Base-by-base conservation (phyloP, 2,113 vertebrate genomes). In the Ardeotis arabs region DNA sequence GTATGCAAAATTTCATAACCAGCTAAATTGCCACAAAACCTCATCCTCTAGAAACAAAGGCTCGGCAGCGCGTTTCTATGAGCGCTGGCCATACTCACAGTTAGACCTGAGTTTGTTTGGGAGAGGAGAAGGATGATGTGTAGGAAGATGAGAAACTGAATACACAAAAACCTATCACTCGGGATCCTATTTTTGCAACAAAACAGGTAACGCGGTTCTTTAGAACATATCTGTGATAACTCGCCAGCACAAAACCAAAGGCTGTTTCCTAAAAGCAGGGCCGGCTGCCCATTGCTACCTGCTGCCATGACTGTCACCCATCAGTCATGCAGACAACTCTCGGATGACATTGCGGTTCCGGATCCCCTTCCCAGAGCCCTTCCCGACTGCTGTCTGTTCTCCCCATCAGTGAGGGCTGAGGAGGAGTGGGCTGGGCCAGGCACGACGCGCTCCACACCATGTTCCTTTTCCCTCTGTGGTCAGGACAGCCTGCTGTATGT, bases 281-380 rank as follows among this genome's bases (percentile, higher is more conserved):
- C 64, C 3, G 4, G 52, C 31, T 44, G 76, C 74, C 37, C 20
- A 0, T 2, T 44, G 55, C 67, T 7, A 29, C 47, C 47, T 20
- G 35, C 4, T 28, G 55, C 62, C 24, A 1, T 21, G 60, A 35
- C 79, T 22, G 52, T 12, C 58, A 22, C 24, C 67, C 6, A 0
- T 29, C 66, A 29, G n/a, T 24, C 80, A 67, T 1, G 3, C 25
- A 35, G 28, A 0, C 6, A 35, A 33, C 12, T 41, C 79, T 35
- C 0, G 0, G 47, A 27, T 16, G 70, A 25, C 1, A 33, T 20
- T 1, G 35, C 17, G 4, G 4, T 25, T 55, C 53, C 50, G n/a
- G 15, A 47, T 62, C 52, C 8, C 66, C 31, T 22, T 82, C 37
- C 24, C 0, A 0, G 37, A 39, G 50, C 35, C 53, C 19, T 14